Conservation (phyloP, 2,797 vertebrate genomes). For the Oryzias dopingdopingensis region DNA sequence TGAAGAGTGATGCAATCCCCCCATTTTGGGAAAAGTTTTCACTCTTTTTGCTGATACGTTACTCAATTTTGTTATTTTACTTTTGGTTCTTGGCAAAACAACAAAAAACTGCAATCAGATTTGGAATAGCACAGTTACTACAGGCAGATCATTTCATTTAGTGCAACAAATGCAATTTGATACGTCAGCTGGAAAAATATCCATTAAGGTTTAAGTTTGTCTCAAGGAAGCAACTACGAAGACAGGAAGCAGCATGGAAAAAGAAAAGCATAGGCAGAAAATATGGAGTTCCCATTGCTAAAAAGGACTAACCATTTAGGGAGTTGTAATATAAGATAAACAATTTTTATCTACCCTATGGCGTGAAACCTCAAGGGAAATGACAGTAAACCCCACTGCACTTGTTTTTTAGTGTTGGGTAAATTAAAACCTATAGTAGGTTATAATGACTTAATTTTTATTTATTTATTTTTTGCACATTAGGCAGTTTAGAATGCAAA, state of each 20-base stretch:
- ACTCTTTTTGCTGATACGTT: constrained; percentile 47
- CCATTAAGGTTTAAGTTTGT: constrained; percentile 5
- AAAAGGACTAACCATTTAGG: constrained; percentile 50
- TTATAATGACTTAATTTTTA: constrained; percentile 26
- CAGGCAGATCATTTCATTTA: too few relatives aligned
- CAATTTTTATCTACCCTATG: constrained; percentile 50
- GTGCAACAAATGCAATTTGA: constrained; percentile 6
- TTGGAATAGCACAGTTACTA: too few relatives aligned
- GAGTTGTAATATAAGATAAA: constrained; percentile 56
- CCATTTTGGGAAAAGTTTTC: constrained; percentile 54
- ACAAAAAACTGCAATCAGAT: too few relatives aligned
- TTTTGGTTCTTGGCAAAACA: constrained; percentile 36
- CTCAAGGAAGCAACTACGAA: constrained; percentile 30
- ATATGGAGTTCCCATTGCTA: constrained; percentile 22
- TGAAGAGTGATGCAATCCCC: constrained; percentile 43
- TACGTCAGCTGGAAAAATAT: constrained; percentile 30
- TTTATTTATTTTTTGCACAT: constrained; percentile 65
- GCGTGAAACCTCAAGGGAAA: constrained; percentile 43
- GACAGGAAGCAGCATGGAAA: constrained; percentile 21
- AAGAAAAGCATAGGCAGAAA: constrained; percentile 20
- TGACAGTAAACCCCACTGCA: constrained; percentile 17
- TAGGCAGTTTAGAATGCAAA: constrained; percentile 76
- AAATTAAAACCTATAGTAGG: constrained; percentile 41
- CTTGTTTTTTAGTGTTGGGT: constrained; percentile 33
- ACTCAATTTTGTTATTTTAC: constrained; percentile 66